Conservation (phyloP, 2,888 invertebrate genomes). For the Calameuta pallipes region DNA sequence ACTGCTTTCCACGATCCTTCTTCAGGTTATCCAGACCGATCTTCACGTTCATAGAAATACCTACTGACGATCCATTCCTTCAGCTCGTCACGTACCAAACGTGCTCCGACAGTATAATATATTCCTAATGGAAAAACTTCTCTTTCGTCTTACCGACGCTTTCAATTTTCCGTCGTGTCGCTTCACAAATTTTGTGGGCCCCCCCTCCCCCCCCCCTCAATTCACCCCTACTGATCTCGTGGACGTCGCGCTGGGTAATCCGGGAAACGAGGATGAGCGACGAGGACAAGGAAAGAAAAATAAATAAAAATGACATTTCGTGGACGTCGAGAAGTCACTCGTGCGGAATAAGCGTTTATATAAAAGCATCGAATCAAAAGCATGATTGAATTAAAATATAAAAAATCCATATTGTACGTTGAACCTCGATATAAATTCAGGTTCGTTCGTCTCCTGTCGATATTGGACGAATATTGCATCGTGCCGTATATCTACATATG, state of each 20-base stretch:
- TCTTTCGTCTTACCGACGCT: constrained; percentile 28
- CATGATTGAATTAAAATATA: background rate
- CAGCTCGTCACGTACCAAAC: constrained; percentile 46
- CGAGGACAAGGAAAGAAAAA: background rate
- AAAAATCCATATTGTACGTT: background rate
- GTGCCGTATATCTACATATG: background rate
- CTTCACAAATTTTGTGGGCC: background rate
- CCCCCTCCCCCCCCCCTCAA: background rate
- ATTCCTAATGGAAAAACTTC: constrained; percentile 49
- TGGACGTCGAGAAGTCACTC: background rate
- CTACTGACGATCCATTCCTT: background rate
- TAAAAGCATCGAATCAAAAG: background rate
- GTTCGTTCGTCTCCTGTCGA: background rate
- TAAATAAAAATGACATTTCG: background rate
- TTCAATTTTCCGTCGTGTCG: constrained; percentile 11
- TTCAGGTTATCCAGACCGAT: background rate
- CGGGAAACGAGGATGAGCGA: background rate
- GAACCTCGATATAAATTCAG: background rate
- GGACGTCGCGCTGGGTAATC: background rate
- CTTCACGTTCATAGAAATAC: background rate
- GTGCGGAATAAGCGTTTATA: background rate
- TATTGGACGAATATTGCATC: background rate
- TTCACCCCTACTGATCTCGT: background rate
- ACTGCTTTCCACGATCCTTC: background rate
- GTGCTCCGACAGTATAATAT: constrained; percentile 45